phyloP scores from a whole-genome alignment of 2,113 vertebrate genomes.

The Tachysurus fulvidraco region DNA sequence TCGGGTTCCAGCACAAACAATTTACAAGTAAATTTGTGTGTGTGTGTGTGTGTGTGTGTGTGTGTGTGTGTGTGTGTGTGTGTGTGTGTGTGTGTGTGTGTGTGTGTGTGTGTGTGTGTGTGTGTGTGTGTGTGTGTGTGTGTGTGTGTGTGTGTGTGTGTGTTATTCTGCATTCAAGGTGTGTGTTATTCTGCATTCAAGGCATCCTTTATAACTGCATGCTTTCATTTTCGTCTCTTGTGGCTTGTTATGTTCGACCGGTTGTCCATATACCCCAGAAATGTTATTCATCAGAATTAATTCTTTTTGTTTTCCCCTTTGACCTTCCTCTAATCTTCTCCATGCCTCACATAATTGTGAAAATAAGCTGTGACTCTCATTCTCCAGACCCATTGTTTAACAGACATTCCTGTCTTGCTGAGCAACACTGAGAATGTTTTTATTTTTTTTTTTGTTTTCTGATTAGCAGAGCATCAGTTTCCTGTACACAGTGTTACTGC shows the following conservation, averaged over 20 bases:
- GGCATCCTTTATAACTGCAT: background rate
- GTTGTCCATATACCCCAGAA: background rate
- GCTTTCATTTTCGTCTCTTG: background rate
- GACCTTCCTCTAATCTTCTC: constrained; percentile 3
- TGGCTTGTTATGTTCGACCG: background rate
- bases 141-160: no score
- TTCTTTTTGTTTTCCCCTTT: constrained; percentile 6
- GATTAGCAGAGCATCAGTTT: constrained; percentile 44
- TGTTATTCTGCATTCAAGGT: background rate
- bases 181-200: background rate
- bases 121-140: no score
- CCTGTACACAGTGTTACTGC: constrained; percentile 32
- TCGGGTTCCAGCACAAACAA: background rate
- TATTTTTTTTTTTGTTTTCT: constrained; percentile 43
- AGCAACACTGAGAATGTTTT: constrained; percentile 2
- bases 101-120: background rate
- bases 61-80: background rate
- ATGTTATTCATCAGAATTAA: background rate
- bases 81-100: background rate
- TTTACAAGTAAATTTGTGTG: background rate
- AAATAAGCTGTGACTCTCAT: constrained; percentile 1
- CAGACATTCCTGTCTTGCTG: constrained; percentile 46
- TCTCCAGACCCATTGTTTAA: constrained; percentile 45
- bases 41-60: no score
- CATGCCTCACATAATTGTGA: constrained; percentile 22